These are phyloP conservation scores for Amphilophus citrinellus DNA, from an alignment of 2,113 vertebrate species.

Conservation along the genomic window DNA sequence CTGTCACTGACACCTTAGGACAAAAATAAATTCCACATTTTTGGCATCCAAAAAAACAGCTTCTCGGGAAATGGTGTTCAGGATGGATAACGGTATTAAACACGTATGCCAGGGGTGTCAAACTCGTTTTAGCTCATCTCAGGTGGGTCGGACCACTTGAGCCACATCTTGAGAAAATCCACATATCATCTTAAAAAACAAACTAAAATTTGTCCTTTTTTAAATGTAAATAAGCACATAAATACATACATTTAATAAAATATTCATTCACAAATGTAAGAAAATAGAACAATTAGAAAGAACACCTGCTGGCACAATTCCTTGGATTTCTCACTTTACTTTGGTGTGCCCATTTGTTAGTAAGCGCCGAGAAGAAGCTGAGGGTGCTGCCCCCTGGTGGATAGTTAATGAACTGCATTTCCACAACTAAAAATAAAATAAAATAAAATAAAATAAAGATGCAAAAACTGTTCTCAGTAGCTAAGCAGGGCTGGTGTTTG, in stretches of 20 bases:
- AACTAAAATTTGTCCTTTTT: not conserved
- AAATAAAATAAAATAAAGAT: not conserved
- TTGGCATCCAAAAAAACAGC: not conserved
- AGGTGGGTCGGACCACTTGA: not conserved
- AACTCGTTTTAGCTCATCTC: not conserved
- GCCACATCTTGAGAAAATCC: not conserved
- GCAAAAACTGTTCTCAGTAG: not conserved
- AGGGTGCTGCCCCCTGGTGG: not conserved
- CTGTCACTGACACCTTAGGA: conserved; percentile 6
- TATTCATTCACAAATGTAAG: not conserved
- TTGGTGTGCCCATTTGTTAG: not conserved
- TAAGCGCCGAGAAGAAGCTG: not conserved
- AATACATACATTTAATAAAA: too few relatives aligned
- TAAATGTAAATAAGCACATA: not conserved
- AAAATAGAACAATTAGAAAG: not conserved
- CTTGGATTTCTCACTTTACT: not conserved
- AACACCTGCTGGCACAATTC: not conserved
- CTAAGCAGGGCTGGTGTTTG: not conserved
- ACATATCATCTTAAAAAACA: not conserved
- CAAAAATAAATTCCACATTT: not conserved
- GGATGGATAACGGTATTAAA: not conserved
- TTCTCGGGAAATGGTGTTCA: not conserved
- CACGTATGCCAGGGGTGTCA: not conserved
- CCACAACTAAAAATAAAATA: not conserved
- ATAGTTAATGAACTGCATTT: not conserved